These are phyloP conservation scores for Elegia similella DNA, from an alignment of 2,888 invertebrate species.

Conservation along the genomic window DNA sequence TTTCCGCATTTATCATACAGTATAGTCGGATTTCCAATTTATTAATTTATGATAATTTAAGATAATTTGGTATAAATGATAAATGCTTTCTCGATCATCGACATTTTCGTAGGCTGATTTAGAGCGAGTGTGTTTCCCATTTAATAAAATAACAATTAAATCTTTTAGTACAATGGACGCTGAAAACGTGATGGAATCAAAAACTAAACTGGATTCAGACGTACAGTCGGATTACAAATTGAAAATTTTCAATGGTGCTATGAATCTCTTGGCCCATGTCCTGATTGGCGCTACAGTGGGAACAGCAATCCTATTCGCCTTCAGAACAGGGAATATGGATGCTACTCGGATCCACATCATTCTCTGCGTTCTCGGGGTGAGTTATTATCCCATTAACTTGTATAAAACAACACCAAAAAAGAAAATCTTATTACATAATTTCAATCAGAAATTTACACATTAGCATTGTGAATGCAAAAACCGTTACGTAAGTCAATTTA, in stretches of 20 bases:
- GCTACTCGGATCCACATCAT: conserved; percentile 48
- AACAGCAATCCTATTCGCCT: conserved; percentile 39
- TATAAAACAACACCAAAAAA: too few relatives aligned
- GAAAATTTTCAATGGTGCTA: conserved; percentile 42
- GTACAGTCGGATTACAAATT: conserved; percentile 21
- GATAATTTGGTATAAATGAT: background rate
- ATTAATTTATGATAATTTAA: background rate
- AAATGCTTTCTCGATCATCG: background rate
- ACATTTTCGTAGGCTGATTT: background rate
- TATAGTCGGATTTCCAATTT: too few relatives aligned
- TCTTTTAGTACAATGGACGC: background rate
- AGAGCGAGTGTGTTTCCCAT: background rate
- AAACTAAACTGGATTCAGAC: background rate
- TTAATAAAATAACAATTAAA: background rate
- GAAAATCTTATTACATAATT: too few relatives aligned
- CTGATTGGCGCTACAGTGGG: conserved; percentile 50
- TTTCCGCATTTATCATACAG: too few relatives aligned
- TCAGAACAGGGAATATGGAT: conserved; percentile 43
- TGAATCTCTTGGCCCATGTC: conserved; percentile 48
- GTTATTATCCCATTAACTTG: conserved; percentile 30
- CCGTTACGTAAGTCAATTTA: too few relatives aligned
- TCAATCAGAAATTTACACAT: too few relatives aligned
- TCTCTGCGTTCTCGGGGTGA: conserved; percentile 61
- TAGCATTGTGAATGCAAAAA: too few relatives aligned
- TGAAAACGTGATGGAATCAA: background rate